These are phyloP conservation scores for Enteromius fasciolatus DNA, from an alignment of 2,797 vertebrate genomes.

Conservation along the genomic window DNA sequence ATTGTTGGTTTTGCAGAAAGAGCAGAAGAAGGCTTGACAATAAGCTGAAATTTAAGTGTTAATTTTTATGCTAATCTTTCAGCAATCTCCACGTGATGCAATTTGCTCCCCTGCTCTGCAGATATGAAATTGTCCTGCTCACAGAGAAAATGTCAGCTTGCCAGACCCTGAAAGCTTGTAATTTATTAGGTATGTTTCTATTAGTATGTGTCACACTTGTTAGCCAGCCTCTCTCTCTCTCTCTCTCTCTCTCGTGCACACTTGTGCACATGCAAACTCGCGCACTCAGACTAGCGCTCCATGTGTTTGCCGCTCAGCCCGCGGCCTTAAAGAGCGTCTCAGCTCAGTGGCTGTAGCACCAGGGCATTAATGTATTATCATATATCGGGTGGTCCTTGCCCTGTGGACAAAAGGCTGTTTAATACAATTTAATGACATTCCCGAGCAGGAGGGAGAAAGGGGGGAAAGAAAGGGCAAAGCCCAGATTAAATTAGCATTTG, in stretches of 20 bases:
- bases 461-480: conserved; percentile 75
- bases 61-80: conserved; percentile 99
- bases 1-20: conserved; percentile 94
- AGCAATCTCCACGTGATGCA: conserved; percentile 95
- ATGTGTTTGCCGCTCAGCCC: conserved; percentile 79
- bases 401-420: conserved; percentile 99
- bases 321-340: conserved; percentile 87
- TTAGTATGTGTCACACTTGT: conserved; percentile 99
- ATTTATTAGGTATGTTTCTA: conserved; percentile 99
- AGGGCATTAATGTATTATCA: conserved; percentile 99
- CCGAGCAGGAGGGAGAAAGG: conserved; percentile 86
- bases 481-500: conserved; percentile 96
- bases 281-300: conserved; percentile 82
- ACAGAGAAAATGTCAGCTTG: conserved; percentile 99
- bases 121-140: conserved; percentile 99
- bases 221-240: conserved; percentile 82
- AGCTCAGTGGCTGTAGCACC: conserved; percentile 93
- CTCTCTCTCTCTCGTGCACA: conserved; percentile 40
- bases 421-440: conserved; percentile 99
- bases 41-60: conserved; percentile 99
- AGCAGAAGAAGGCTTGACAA: conserved; percentile 98
- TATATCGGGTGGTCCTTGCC: conserved; percentile 99
- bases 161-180: conserved; percentile 99
- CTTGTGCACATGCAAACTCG: conserved; percentile 56
- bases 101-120: conserved; percentile 90